Percentiles rank a stretch among this genome's conserved stretches.
These are phyloP conservation scores for Drosophila flavopinicola DNA, from an alignment of 2,888 invertebrate species.

Conservation along the genomic window DNA sequence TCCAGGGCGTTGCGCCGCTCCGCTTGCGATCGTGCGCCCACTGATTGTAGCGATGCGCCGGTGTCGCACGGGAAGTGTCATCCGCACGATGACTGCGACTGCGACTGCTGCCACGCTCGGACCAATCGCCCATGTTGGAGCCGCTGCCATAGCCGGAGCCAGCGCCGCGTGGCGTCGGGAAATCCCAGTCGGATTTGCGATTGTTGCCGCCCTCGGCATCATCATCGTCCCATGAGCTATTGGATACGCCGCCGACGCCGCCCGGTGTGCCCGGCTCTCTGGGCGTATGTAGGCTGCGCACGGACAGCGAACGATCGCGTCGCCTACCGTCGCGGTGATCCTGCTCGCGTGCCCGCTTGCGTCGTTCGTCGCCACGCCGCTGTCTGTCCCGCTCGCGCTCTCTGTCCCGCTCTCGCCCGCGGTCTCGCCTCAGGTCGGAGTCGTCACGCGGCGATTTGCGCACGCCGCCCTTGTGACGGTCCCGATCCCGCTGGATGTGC, in stretches of 20 bases:
- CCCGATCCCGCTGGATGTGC: slow-evolving; percentile 85
- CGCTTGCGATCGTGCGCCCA: slow-evolving; percentile 90
- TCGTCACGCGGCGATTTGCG: slow-evolving; percentile 48
- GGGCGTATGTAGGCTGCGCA: slow-evolving; percentile 85
- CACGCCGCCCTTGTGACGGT: slow-evolving; percentile 59
- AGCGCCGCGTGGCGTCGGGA: slow-evolving; percentile 90
- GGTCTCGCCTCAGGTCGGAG: slow-evolving; percentile 43
- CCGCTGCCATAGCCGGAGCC: slow-evolving; percentile 52
- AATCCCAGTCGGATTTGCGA: slow-evolving; percentile 94
- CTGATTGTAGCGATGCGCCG: slow-evolving; percentile 91
- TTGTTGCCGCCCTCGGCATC: slow-evolving; percentile 69
- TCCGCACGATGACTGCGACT: slow-evolving; percentile 85
- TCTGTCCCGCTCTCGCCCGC: slow-evolving; percentile 74
- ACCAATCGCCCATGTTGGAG: too few relatives aligned
- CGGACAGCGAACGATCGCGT: slow-evolving; percentile 70
- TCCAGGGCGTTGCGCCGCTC: slow-evolving; percentile 89
- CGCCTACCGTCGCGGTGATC: slow-evolving; percentile 60
- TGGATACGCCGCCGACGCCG: slow-evolving; percentile 87
- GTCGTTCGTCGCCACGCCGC: slow-evolving; percentile 51
- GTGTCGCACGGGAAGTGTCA: slow-evolving; percentile 93
- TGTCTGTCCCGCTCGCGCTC: slow-evolving; percentile 62
- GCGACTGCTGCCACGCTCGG: slow-evolving; percentile 67
- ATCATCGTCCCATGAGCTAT: slow-evolving; percentile 88
- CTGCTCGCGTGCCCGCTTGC: slow-evolving; percentile 75
- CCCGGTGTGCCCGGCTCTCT: slow-evolving; percentile 93